phyloP scores from a whole-genome alignment of 1,140 invertebrate genomes.

The Protaetia brevitarsis region DNA sequence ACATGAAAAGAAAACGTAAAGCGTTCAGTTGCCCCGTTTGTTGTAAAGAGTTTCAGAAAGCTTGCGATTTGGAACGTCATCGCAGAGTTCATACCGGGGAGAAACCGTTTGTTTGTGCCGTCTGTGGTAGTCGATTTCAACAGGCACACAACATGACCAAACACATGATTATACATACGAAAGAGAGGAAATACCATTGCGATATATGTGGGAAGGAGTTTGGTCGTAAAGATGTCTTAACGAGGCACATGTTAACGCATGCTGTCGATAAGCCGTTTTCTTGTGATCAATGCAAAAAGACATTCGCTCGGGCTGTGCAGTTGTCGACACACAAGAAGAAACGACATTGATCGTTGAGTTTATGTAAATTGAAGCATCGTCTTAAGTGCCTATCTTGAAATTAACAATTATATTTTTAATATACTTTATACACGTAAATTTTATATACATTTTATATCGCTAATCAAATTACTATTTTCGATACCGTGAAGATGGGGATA shows the following conservation, averaged over 20 bases:
- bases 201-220: constrained; percentile 54
- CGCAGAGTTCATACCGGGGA: constrained; percentile 57
- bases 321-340: constrained; percentile 25
- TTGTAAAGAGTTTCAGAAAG: constrained; percentile 40
- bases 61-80: constrained; percentile 44
- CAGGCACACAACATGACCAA: constrained; percentile 85
- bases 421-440: background rate
- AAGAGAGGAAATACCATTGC: constrained; percentile 61
- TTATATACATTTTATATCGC: background rate
- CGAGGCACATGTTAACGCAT: constrained; percentile 44
- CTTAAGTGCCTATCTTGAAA: background rate
- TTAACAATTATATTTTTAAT: background rate
- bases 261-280: constrained; percentile 40
- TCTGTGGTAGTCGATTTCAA: constrained; percentile 74
- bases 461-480: too few relatives aligned
- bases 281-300: constrained; percentile 37
- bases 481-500: too few relatives aligned
- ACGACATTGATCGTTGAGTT: background rate
- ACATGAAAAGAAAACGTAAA: constrained; percentile 23
- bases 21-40: constrained; percentile 39
- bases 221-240: constrained; percentile 41
- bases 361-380: background rate
- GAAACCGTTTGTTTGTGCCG: constrained; percentile 65
- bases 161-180: constrained; percentile 69
- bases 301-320: constrained; percentile 37